Base-by-base conservation (phyloP, 2,797 vertebrate genomes). In the Anas capensis region DNA sequence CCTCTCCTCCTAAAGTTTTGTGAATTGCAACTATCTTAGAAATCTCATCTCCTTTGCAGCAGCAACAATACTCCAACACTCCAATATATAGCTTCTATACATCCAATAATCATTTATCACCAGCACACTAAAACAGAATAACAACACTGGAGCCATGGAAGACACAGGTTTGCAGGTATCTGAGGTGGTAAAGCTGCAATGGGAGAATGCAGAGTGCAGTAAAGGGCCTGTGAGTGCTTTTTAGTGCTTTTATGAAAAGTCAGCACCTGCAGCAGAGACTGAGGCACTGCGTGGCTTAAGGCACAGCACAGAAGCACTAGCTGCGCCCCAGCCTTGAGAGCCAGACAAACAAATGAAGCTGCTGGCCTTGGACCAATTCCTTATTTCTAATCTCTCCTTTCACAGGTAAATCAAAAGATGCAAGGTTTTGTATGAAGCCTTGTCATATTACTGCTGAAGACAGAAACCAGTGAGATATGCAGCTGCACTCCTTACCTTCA, bases 241-340 rank as follows among this genome's bases (percentile, higher is more conserved):
- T n/a, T 11, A 38, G 64, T 27, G 14, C 33, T 38, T 85, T 13
- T 18, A 21, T 8, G 19, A 15, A 42, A 48, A 76, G 44, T 31
- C 48, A 75, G 23, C 33, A 3, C 29, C 15, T 33, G 44, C 48
- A 71, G 68, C 42, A n/a, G 29, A 40, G n/a, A 34, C 72, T 49
- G 31, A 72, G 66, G 53, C 34, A 10, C n/a, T 17, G 44, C 2
- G 1, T 33, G 48, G 49, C 8, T 71, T 58, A 61, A 33, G 72
- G 48, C 17, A 2, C 2, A 3, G 12, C 1, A 0, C 5, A 26
- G 86, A 58, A 64, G 42, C 17, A 15, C 18, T 44, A 21, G 31
- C 17, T 16, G 48, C 1, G 0, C 5, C 1, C 34, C 6, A 33
- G 18, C 27, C 51, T 36, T 5, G 21, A 53, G 48, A 68, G 68